These are phyloP conservation scores for Nudaria mundana DNA, from an alignment of 2,888 invertebrate species.

Conservation along the genomic window DNA sequence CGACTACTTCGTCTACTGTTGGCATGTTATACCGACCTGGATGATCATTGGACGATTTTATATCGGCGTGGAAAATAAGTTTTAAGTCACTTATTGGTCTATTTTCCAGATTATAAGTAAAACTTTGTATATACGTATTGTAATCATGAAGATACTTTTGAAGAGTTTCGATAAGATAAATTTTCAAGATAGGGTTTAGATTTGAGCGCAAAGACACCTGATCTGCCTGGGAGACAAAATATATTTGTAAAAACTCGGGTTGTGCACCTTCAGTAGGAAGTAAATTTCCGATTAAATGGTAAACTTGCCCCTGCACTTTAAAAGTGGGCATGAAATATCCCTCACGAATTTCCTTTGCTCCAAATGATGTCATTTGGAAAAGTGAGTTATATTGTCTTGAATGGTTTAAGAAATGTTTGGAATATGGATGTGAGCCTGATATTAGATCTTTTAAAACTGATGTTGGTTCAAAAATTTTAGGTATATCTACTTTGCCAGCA, in stretches of 20 bases:
- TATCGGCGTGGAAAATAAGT: slow-evolving; percentile 12
- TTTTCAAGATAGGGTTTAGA: slow-evolving; percentile 12
- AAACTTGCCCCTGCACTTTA: neutral
- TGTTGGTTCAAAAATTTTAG: neutral
- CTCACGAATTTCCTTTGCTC: neutral
- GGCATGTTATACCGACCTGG: slow-evolving; percentile 17
- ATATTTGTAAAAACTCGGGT: slow-evolving; percentile 4
- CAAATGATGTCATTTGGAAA: slow-evolving; percentile 12
- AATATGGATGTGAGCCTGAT: neutral
- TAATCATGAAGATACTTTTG: slow-evolving; percentile 15
- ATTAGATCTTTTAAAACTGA: neutral
- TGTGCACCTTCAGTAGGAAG: neutral
- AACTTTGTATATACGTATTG: slow-evolving; percentile 4
- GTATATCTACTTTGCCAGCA: slow-evolving; percentile 21
- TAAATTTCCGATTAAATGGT: neutral
- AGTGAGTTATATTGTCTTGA: slow-evolving; percentile 13
- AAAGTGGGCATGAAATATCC: neutral
- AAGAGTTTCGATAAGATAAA: slow-evolving; percentile 13
- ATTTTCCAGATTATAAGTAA: slow-evolving; percentile 14
- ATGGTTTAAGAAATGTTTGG: neutral
- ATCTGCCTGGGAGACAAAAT: slow-evolving; percentile 10
- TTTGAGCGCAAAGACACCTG: slow-evolving; percentile 16
- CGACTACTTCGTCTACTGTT: slow-evolving; percentile 19
- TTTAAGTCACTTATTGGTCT: slow-evolving; percentile 10
- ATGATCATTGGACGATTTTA: slow-evolving; percentile 9